phyloP scores from a whole-genome alignment of 1,140 invertebrate species.

The Orussus abietinus region DNA sequence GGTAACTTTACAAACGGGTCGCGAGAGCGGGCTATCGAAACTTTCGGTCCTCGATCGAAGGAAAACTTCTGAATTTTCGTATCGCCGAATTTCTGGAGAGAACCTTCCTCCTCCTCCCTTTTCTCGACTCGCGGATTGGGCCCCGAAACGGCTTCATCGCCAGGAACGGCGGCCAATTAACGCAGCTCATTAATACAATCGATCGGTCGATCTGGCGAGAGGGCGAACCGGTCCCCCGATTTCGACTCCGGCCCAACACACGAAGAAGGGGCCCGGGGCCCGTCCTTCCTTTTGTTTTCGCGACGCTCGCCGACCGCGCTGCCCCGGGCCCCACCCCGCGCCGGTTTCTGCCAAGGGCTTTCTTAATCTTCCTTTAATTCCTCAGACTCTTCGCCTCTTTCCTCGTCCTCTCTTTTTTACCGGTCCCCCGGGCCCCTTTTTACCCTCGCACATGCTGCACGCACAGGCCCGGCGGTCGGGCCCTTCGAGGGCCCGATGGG shows the following conservation, averaged over 20 bases:
- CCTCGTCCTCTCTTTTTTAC: slow-evolving; percentile 23
- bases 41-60: too few relatives aligned
- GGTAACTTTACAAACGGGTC: too few relatives aligned
- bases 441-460: too few relatives aligned
- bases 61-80: too few relatives aligned
- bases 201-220: slow-evolving; percentile 13
- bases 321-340: neutral
- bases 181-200: slow-evolving; percentile 32
- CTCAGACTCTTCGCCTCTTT: slow-evolving; percentile 16
- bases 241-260: slow-evolving; percentile 18
- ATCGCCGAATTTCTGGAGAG: too few relatives aligned
- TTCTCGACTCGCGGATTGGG: too few relatives aligned
- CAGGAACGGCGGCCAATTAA: slow-evolving; percentile 25
- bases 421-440: slow-evolving; percentile 13
- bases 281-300: slow-evolving; percentile 12
- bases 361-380: slow-evolving; percentile 41
- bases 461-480: too few relatives aligned
- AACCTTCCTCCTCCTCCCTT: too few relatives aligned
- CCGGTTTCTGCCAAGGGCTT: slow-evolving; percentile 15
- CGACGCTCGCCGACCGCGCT: slow-evolving; percentile 12
- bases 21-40: too few relatives aligned
- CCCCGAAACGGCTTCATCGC: slow-evolving; percentile 16
- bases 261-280: too few relatives aligned
- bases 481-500: too few relatives aligned
- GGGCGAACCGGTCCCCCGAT: slow-evolving; percentile 2